Conservation (phyloP, 2,797 vertebrate genomes). For the Pangasius mekongensis region DNA sequence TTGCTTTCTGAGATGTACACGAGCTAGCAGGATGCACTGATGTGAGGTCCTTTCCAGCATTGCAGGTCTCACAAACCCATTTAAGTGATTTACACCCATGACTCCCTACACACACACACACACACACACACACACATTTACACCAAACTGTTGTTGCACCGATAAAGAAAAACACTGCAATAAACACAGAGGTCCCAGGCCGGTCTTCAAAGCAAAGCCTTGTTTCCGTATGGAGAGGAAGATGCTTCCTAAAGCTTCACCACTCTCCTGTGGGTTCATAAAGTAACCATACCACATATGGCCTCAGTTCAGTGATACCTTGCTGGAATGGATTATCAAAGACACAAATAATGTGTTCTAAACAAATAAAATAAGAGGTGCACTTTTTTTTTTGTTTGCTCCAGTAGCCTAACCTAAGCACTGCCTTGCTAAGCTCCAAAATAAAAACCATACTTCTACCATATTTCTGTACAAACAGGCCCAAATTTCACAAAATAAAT, state of each 20-base stretch:
- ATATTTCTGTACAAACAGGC: not conserved
- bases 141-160: slow-evolving; percentile 48
- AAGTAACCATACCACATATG: slow-evolving; percentile 47
- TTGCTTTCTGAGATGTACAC: not conserved
- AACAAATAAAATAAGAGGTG: not conserved
- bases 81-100: slow-evolving; percentile 55
- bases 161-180: slow-evolving; percentile 62
- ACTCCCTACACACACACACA: slow-evolving; percentile 27
- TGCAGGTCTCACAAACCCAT: slow-evolving; percentile 36
- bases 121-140: slow-evolving; percentile 29
- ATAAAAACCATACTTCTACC: not conserved
- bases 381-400: not conserved
- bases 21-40: not conserved
- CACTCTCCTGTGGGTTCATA: slow-evolving; percentile 53
- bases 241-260: slow-evolving; percentile 35
- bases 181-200: slow-evolving; percentile 71
- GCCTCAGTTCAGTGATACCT: slow-evolving; percentile 30
- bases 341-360: too few species aligned
- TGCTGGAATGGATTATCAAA: slow-evolving; percentile 18
- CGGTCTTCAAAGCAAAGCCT: slow-evolving; percentile 69
- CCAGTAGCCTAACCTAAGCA: not conserved
- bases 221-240: slow-evolving; percentile 54
- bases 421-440: not conserved
- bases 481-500: not conserved
- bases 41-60: slow-evolving; percentile 6